Base-by-base conservation (phyloP, 2,797 vertebrate species). In the Aulostomus chinensis region DNA sequence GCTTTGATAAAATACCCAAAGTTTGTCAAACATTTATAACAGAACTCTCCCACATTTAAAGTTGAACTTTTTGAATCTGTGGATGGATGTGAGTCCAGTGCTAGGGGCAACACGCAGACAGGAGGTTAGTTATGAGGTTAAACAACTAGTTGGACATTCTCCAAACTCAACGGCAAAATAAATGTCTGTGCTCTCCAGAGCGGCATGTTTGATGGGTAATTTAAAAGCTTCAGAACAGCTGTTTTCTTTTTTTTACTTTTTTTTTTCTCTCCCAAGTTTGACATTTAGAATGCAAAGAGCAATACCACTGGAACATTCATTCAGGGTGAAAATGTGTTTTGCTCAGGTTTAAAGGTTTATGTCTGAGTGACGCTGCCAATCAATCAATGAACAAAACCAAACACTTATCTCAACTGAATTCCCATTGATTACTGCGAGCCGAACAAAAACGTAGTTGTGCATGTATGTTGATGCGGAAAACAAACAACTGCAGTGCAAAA, bases 361-460 rank as follows among this genome's bases (percentile, higher is more conserved):
- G 51, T 62, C 53, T 56, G 24, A 42, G 39, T 35, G 17, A 58
- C n/a, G n/a, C n/a, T 67, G 75, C 43, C 73, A 61, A 35, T 82
- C 73, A 74, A n/a, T 61, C 58, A 10, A 46, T 40, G 63, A 71
- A 69, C 40, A 65, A 31, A 59, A 74, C 43, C 68, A 80, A 78
- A 68, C 59, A 67, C 42, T 60, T 67, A 62, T 80, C 58, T 71
- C 43, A 40, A 67, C 60, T 15, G 73, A 67, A 73, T 68, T 54
- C 58, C 50, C 71, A 73, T 77, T 72, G 78, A 77, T 80, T 68
- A 70, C 43, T 36, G 14, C 11, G 46, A 56, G 56, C 8, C 1
- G 47, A 39, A 40, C 37, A 63, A 70, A 64, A 63, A 21, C 58
- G 56, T 36, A 40, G 58, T 49, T 39, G 16, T 22, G 32, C 14